Base-by-base conservation (phyloP, 2,797 vertebrate genomes). In the Danio albolineatus region DNA sequence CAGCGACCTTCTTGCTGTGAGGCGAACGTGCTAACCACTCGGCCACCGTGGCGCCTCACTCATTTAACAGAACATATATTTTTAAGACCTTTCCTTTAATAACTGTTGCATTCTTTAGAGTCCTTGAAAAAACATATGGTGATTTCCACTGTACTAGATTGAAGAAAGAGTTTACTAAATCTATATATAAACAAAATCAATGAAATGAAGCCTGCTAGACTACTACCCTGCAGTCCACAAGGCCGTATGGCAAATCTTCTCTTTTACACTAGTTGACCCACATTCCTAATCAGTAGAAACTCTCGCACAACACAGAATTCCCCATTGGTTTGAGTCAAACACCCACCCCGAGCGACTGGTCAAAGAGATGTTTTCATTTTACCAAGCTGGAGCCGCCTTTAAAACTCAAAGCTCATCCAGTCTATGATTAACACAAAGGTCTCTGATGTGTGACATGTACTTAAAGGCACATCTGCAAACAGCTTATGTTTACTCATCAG, bases 201-300 rank as follows among this genome's bases (percentile, higher is more conserved):
- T 56, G 61, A 48, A 61, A 48, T 7, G 0, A 61, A 44, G 16
- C 2, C 46, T 1, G 9, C 39, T 28, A 48, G 6, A 38, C 28
- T 75, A 57, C 39, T 12, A 64, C 1, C 14, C 5, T 54, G 38
- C 36, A 64, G n/a, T 62, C 44, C n/a, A 53, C 39, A 53, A 28
- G 48, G 2, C 2, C 44, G 19, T 43, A 5, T 16, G 14, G 9
- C 56, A 17, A 13, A 61, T 62, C 8, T 44, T 56, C 66, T 71
- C 61, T 6, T 60, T 76, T 14, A 38, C 13, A 59, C 44, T 67
- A 43, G 9, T 44, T 85, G 82, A 83, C 81, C 73, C 81, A 82
- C 69, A 82, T 85, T 76, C 73, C 19, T 13, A 84, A 84, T 84
- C 85, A 36, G 59, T 56, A 28, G 60, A 72, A 76, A 73, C 69